Conservation (phyloP, 2,797 vertebrate species). For the Notamacropus eugenii region DNA sequence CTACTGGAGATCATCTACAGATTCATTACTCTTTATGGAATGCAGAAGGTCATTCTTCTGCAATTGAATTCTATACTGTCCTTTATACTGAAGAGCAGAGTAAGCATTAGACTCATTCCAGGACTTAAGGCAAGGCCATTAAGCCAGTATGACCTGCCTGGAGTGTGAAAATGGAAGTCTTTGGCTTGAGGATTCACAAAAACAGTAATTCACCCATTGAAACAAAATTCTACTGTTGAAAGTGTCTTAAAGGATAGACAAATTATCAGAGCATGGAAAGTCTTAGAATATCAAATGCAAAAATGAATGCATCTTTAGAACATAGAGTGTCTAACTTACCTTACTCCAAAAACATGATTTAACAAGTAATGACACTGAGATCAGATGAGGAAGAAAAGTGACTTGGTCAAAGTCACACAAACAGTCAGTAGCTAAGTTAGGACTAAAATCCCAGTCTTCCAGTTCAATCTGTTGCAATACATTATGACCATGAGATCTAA, state of each 20-base stretch:
- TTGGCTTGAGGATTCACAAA: background rate
- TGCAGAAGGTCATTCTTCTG: background rate
- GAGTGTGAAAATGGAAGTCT: background rate
- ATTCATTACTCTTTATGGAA: background rate
- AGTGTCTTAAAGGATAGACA: background rate
- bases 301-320: background rate
- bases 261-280: background rate
- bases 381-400: background rate
- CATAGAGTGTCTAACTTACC: background rate
- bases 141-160: too few relatives aligned
- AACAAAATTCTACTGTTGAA: background rate
- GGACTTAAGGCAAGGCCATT: background rate
- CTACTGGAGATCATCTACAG: background rate
- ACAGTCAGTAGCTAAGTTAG: background rate
- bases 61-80: background rate
- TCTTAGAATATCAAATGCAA: background rate
- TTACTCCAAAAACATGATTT: background rate
- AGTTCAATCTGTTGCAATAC: background rate
- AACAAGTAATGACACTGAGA: background rate
- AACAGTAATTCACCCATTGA: background rate
- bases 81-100: background rate
- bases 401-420: too few relatives aligned
- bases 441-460: background rate
- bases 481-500: background rate
- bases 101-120: background rate